Evolutionary conservation across 2,113 vertebrate genomes (phyloP).

Genomic region (Phaethornis superciliosus): DNA sequence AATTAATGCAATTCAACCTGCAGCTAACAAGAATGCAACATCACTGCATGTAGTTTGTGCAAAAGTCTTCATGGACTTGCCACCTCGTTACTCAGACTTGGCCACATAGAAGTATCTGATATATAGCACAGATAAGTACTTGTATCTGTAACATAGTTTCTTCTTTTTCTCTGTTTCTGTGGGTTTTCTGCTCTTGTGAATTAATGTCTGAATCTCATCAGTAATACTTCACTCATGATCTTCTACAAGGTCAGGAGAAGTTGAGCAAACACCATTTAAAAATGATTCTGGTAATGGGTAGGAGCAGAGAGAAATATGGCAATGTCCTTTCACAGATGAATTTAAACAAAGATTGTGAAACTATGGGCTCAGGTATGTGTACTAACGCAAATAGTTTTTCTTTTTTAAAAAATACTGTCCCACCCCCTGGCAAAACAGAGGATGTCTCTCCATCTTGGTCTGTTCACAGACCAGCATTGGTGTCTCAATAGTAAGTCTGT

Average conservation of each 20-base stretch:
- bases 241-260: not conserved
- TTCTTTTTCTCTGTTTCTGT: not conserved
- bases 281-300: not conserved
- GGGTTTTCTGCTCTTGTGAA: not conserved
- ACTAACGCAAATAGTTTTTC: not conserved
- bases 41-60: not conserved
- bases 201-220: not conserved
- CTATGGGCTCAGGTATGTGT: not conserved
- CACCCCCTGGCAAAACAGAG: not conserved
- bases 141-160: not conserved
- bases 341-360: not conserved
- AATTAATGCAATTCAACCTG: constrained; percentile 2
- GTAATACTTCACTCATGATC: not conserved
- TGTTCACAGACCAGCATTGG: not conserved
- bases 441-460: not conserved
- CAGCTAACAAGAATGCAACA: not conserved
- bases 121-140: not conserved
- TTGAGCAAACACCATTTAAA: not conserved
- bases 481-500: not conserved
- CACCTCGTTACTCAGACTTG: not conserved
- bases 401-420: not conserved
- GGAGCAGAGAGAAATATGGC: not conserved
- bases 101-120: fast-evolving
- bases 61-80: not conserved
- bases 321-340: not conserved